Percentiles rank a stretch among this genome's conserved stretches.
Evolutionary conservation across 2,888 invertebrate genomes (phyloP).

Genomic region (Erebia palarica): DNA sequence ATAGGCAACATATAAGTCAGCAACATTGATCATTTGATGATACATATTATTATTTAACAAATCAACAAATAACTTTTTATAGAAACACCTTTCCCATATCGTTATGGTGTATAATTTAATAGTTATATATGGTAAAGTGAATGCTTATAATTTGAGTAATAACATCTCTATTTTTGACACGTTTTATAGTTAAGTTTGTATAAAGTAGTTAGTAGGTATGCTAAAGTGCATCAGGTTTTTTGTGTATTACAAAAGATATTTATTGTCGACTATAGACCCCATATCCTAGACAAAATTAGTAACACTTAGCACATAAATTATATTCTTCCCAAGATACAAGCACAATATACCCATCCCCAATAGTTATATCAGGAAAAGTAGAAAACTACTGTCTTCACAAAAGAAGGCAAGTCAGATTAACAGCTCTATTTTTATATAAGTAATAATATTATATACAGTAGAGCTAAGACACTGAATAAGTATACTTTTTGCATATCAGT

Average conservation of each 20-base stretch:
- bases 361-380: neutral
- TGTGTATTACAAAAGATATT: constrained; percentile 6
- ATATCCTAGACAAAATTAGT: neutral
- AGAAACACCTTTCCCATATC: constrained; percentile 34
- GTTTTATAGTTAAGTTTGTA: constrained; percentile 23
- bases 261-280: constrained; percentile 4
- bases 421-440: neutral
- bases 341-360: neutral
- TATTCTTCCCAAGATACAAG: neutral
- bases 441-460: neutral
- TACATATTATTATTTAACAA: constrained; percentile 20
- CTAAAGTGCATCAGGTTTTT: constrained; percentile 1
- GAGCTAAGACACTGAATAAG: neutral
- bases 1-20: constrained; percentile 29
- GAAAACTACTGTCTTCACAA: neutral
- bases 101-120: constrained; percentile 26
- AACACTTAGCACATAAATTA: neutral
- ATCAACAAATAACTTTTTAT: constrained; percentile 36
- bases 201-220: neutral
- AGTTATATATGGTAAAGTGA: constrained; percentile 36
- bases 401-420: neutral
- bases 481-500: neutral
- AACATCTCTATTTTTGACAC: constrained; percentile 43
- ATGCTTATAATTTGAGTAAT: constrained; percentile 38
- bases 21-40: constrained; percentile 32